These are phyloP conservation scores for Eciton burchellii DNA, from an alignment of 1,140 invertebrate genomes.

Conservation along the genomic window DNA sequence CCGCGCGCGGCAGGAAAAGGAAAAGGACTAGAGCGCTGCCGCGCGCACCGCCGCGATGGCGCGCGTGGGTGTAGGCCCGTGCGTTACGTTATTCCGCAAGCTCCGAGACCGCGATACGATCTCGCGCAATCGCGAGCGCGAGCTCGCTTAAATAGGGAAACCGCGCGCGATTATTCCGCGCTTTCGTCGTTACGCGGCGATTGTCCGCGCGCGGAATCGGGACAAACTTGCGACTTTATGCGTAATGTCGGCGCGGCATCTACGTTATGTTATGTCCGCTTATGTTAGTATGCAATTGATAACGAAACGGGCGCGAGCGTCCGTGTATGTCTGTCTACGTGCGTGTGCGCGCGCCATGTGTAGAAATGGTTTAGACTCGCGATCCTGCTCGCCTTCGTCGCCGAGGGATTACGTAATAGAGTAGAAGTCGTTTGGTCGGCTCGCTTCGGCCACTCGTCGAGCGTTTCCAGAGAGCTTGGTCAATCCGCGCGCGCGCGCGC, in stretches of 20 bases:
- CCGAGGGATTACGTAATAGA: constrained; percentile 83
- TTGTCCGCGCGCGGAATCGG: too few species aligned
- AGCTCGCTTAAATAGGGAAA: constrained; percentile 34
- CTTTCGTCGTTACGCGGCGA: constrained; percentile 21
- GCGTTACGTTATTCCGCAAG: constrained; percentile 30
- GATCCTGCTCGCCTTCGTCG: constrained; percentile 84
- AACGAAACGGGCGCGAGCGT: constrained; percentile 1
- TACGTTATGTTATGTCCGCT: neutral
- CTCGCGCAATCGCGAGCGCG: neutral
- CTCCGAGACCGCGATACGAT: constrained; percentile 47
- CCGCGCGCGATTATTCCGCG: neutral
- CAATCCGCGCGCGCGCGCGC: constrained; percentile 71
- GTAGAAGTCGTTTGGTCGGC: constrained; percentile 82
- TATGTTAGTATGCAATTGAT: neutral
- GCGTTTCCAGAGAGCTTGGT: constrained; percentile 71
- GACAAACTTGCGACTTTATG: too few species aligned
- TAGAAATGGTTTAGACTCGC: constrained; percentile 82
- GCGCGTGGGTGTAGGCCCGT: neutral
- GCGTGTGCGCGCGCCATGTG: neutral
- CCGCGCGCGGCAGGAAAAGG: constrained; percentile 49
- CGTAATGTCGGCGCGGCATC: too few species aligned
- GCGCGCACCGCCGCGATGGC: neutral
- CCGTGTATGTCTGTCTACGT: neutral
- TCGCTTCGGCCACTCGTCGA: constrained; percentile 74
- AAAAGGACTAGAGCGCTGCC: constrained; percentile 34